Evolutionary conservation across 2,113 vertebrate genomes (phyloP), one percentile per base, ranked within the genome.

Genomic region (Cercocebus atys): DNA sequence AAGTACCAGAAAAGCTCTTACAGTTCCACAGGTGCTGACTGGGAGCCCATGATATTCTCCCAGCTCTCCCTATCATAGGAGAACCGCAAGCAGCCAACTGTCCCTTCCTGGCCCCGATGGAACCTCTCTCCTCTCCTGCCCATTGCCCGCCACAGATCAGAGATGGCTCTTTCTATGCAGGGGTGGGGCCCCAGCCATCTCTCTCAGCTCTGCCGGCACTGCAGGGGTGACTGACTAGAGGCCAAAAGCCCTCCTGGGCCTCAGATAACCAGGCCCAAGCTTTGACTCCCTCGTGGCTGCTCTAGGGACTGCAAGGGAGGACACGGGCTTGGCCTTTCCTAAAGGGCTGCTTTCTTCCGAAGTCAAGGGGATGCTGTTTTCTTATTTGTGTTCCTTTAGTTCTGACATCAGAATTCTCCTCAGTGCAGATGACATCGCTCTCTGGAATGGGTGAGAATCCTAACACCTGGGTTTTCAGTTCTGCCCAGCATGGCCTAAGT

Each of bases 251-350:
- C 52, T 86, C 11, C 35, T 8, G 27, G 35, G 25, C 66, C 32
- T 20, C 78, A 40, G 2, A 47, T 40, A 82, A 35, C 30, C 2
- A 45, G 81, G 45, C n/a, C 64, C 55, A 20, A 32, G 14, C 23
- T 40, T 10, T 35, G 93, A 27, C 25, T 45, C 59, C 59, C 35
- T 88, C 22, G 1, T 55, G 11, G 14, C 30, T 38, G 38, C 47
- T 38, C 16, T 25, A 30, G 45, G 25, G 55, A 66, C 10, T 61
- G 25, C 43, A 32, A 6, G 35, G 45, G n/a, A 66, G 59, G 23
- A 43, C 76, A 10, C 4, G 4, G 4, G 30, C 16, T 0, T 1
- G 0, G 16, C 5, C 80, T 6, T 84, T 18, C 8, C 2, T 12
- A 25, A 35, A 16, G 3, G 55, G 64, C 79, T 45, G 20, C 10